Evolutionary conservation across 1,140 invertebrate genomes (phyloP).

Genomic region (Tetraneura akinire): DNA sequence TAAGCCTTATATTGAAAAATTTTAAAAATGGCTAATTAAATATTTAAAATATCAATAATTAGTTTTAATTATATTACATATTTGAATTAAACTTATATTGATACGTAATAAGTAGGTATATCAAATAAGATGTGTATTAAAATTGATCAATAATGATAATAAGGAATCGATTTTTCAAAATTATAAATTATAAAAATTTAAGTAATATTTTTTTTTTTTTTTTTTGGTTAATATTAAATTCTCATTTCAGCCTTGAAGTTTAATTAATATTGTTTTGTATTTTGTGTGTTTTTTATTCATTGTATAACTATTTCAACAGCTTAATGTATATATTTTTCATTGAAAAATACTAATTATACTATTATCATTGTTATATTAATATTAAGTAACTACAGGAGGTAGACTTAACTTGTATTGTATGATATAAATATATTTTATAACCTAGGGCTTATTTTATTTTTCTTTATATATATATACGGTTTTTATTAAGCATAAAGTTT

Average conservation of each 20-base stretch:
- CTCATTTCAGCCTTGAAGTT: neutral
- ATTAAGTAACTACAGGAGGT: neutral
- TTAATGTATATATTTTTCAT: neutral
- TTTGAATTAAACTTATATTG: too few species aligned
- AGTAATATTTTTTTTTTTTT: too few species aligned
- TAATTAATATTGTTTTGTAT: neutral
- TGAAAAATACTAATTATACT: neutral
- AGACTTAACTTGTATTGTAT: neutral
- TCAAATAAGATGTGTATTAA: too few species aligned
- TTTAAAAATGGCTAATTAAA: too few species aligned
- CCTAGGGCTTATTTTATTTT: slow-evolving; percentile 3
- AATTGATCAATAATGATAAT: too few species aligned
- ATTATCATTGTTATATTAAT: neutral
- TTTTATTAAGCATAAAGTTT: neutral
- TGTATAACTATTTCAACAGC: neutral
- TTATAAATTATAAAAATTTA: too few species aligned
- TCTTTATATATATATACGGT: neutral
- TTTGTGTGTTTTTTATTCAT: neutral
- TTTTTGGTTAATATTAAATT: neutral
- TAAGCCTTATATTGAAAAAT: too few species aligned
- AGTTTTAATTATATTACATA: too few species aligned
- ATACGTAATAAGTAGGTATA: too few species aligned
- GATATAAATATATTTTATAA: slow-evolving; percentile 20
- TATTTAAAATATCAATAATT: too few species aligned
- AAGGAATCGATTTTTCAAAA: too few species aligned